These are phyloP conservation scores for Aulostomus chinensis DNA, from an alignment of 2,797 vertebrate species.

Conservation along the genomic window DNA sequence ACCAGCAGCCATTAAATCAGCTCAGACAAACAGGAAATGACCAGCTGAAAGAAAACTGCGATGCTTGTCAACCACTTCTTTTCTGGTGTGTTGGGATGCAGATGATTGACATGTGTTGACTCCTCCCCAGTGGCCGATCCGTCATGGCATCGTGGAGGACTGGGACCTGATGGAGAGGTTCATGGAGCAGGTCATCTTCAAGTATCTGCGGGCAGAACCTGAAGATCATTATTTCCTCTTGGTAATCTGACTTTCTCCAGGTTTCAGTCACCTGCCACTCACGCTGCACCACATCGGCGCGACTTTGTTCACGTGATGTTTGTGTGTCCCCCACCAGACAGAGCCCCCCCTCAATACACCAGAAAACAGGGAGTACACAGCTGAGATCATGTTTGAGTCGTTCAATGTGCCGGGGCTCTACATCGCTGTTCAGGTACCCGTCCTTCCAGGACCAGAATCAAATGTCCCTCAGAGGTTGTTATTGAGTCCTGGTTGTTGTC, in stretches of 20 bases:
- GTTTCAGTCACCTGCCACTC: no score
- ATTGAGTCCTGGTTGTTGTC: no score
- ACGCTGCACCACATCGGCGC: no score
- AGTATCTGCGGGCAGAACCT: conserved; percentile 96
- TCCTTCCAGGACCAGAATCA: neutral
- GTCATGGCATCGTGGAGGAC: conserved; percentile 96
- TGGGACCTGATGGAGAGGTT: conserved; percentile 99
- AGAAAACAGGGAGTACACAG: conserved; percentile 94
- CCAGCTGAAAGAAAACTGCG: no score
- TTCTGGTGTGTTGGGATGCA: no score
- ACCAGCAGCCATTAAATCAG: no score
- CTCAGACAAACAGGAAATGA: no score
- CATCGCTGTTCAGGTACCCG: conserved; percentile 91
- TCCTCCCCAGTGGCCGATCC: conserved; percentile 90
- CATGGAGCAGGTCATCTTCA: conserved; percentile 99
- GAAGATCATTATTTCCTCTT: conserved; percentile 98
- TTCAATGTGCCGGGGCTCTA: conserved; percentile 95
- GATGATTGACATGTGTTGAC: no score
- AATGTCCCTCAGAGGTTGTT: no score
- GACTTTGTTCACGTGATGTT: neutral
- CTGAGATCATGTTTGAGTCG: conserved; percentile 96
- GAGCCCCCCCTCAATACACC: conserved; percentile 94
- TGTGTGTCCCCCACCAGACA: conserved; percentile 77
- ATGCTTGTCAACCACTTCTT: neutral
- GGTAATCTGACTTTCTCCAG: conserved; percentile 69